Evolutionary conservation across 2,113 vertebrate species (phyloP).

Genomic region (Craseonycteris thonglongyai): DNA sequence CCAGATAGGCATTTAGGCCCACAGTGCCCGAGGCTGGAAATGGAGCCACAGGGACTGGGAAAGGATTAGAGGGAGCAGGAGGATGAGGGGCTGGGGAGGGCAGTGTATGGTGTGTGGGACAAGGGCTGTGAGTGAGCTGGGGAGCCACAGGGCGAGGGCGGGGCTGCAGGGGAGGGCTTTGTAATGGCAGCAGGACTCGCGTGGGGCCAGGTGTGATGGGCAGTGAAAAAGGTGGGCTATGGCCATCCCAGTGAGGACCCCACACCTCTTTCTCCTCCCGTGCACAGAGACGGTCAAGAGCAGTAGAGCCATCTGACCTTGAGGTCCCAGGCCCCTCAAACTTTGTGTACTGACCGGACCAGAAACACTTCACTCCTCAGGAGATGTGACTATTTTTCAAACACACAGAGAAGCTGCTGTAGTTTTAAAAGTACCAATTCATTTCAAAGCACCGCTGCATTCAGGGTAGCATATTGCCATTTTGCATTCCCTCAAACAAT

Average conservation of each 20-base stretch:
- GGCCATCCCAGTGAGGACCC: too few species aligned
- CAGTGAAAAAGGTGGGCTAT: too few species aligned
- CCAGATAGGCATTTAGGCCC: background rate
- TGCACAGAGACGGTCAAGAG: background rate
- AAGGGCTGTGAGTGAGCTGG: background rate
- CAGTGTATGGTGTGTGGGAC: too few species aligned
- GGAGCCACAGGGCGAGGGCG: background rate
- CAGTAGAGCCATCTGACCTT: background rate
- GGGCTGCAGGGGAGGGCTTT: background rate
- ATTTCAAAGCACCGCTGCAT: constrained; percentile 34
- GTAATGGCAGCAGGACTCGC: accelerated
- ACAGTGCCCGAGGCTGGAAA: background rate
- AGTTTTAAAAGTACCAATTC: constrained; percentile 44
- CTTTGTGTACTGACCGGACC: background rate
- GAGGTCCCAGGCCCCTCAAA: background rate
- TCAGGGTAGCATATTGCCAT: constrained; percentile 54
- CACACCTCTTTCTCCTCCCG: accelerated
- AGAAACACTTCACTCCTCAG: background rate
- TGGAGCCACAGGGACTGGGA: background rate
- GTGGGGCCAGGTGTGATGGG: background rate
- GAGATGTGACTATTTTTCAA: constrained; percentile 45
- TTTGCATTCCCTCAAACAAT: constrained; percentile 57
- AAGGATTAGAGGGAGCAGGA: background rate
- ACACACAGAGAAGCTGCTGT: background rate
- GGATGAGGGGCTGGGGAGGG: background rate